These are phyloP conservation scores for Hirudo medicinalis DNA, from an alignment of 1,140 invertebrate species.

Conservation along the genomic window DNA sequence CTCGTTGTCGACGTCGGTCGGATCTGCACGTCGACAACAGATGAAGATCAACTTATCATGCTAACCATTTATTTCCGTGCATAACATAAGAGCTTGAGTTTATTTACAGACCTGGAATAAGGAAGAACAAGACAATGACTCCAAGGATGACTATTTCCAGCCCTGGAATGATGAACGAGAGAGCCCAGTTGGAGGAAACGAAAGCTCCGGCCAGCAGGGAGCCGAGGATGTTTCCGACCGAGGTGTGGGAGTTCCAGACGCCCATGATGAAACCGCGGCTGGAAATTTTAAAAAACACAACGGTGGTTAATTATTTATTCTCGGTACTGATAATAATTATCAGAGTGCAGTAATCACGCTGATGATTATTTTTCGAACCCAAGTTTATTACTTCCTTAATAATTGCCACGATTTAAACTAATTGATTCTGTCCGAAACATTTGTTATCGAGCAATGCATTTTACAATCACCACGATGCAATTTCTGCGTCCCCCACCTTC, in stretches of 20 bases:
- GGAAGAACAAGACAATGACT: slow-evolving; percentile 69
- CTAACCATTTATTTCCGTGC: too few species aligned
- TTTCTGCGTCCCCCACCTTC: slow-evolving; percentile 43
- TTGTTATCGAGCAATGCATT: too few species aligned
- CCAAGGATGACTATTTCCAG: slow-evolving; percentile 66
- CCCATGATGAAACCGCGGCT: slow-evolving; percentile 76
- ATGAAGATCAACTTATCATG: neutral
- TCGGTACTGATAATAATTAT: too few species aligned
- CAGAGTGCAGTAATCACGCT: too few species aligned
- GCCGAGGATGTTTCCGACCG: slow-evolving; percentile 83
- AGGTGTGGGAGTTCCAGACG: slow-evolving; percentile 88
- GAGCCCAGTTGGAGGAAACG: slow-evolving; percentile 71
- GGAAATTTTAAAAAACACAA: slow-evolving; percentile 16
- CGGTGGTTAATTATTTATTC: too few species aligned
- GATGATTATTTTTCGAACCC: too few species aligned
- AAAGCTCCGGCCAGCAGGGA: slow-evolving; percentile 65
- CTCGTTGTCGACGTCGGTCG: neutral
- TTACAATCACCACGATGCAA: too few species aligned
- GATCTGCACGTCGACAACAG: neutral
- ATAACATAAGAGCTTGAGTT: too few species aligned
- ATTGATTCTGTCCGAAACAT: too few species aligned
- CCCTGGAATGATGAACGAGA: slow-evolving; percentile 74
- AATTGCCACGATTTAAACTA: too few species aligned
- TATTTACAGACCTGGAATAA: slow-evolving; percentile 46
- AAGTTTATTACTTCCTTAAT: too few species aligned